Conservation (phyloP, 2,888 invertebrate genomes). For the Venusia cambrica region DNA sequence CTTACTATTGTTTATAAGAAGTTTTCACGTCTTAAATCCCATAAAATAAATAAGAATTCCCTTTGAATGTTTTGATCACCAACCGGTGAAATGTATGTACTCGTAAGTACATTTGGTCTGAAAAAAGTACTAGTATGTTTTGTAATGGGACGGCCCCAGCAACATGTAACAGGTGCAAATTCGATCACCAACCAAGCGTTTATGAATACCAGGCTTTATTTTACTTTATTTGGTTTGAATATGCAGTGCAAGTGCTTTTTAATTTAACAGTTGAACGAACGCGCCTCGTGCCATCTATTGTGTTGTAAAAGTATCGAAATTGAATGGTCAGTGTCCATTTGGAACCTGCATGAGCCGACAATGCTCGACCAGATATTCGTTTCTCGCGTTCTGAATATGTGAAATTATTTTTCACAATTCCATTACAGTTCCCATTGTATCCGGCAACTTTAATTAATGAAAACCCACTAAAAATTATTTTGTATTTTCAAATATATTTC, state of each 20-base stretch:
- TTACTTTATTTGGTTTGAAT: conserved; percentile 51
- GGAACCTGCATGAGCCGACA: conserved; percentile 63
- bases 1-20: too few species aligned
- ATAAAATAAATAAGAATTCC: too few species aligned
- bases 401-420: conserved; percentile 66
- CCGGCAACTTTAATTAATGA: conserved; percentile 22
- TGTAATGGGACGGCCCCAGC: conserved; percentile 23
- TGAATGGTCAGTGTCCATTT: conserved; percentile 74
- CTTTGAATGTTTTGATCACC: too few species aligned
- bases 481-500: too few species aligned
- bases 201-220: conserved; percentile 38
- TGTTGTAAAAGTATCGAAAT: conserved; percentile 78
- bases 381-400: conserved; percentile 64
- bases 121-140: too few species aligned
- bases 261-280: conserved; percentile 78
- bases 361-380: conserved; percentile 61
- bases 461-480: conserved; percentile 10
- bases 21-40: too few species aligned
- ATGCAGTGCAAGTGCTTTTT: conserved; percentile 76
- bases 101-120: too few species aligned
- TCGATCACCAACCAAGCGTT: conserved; percentile 17
- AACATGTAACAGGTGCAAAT: too few species aligned
- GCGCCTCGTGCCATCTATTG: conserved; percentile 76
- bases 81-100: too few species aligned
- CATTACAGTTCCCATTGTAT: conserved; percentile 54